Base-by-base conservation (phyloP, 2,113 vertebrate genomes). In the Grammomys surdaster region DNA sequence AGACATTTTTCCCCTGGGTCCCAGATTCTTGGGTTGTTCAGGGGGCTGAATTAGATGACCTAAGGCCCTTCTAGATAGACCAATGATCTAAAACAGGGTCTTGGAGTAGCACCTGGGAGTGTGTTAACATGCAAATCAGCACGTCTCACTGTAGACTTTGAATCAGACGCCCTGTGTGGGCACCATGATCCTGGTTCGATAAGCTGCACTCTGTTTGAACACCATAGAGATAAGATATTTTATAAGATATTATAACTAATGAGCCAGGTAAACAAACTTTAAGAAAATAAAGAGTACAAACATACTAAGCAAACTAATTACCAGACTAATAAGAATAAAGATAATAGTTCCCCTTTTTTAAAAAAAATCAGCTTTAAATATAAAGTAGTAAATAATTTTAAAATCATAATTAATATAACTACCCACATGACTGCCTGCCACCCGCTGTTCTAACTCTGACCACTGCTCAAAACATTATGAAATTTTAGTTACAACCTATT, bases 201-300 rank as follows among this genome's bases (percentile, higher is more conserved):
- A 36, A 85, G 43, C 56, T 26, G 28, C 48, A n/a, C 17, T 22
- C 56, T 54, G 5, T 58, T 56, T 58, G n/a, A 93, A 70, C 73
- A 58, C 31, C 56, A 58, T 31, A 24, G 28, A 70, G 19, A n/a
- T 1, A 22, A 82, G 58, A 94, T 20, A 46, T 70, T 80, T 76
- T 58, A 78, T 73, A 67, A 67, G 54, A 46, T 89, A 76, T 72
- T 70, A 40, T 84, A 93, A 94, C 33, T 89, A 92, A 89, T n/a
- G 82, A 92, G 48, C 69, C 51, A 14, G 7, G 19, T 67, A 75
- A 86, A 48, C 56, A 90, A 31, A 33, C 46, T 81, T 93, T 36
- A 93, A 43, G 84, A 87, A 93, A 95, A 96, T 20, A 72, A 90
- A 93, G 78, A 91, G 70, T 24, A 85, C 36, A 43, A 78, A 84